Base-by-base conservation (phyloP, 1,140 invertebrate species). In the Stegodyphus dumicola region DNA sequence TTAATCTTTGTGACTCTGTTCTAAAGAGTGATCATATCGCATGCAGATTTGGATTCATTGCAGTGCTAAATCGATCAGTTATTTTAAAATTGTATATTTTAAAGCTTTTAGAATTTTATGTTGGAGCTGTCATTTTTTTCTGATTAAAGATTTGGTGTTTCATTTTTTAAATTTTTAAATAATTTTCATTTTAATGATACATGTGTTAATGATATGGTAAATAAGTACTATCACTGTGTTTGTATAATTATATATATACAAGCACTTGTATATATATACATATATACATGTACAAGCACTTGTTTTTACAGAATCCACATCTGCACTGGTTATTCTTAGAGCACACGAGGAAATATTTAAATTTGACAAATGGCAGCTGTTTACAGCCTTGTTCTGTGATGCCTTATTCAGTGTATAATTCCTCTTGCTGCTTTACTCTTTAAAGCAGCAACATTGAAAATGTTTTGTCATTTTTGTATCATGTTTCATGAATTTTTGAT, bases 301-400 rank as follows among this genome's bases (percentile, higher is more conserved):
- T 71, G 7, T 33, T 74, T 15, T 51, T 54, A 1, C 65, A 13
- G n/a, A 67, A 67, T 60, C 15, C 56, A 15, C 15, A 60, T 15
- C 15, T 60, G 56, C 56, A 33, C 33, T 33, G 33, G 33, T 33
- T 33, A 33, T 33, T 33, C 33, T 33, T 33, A 3, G 33, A 33
- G 33, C 33, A 33, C 3, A 33, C 56, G 4, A 1, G 2, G 56
- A 1, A 11, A 1, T 15, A 60, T 49, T 6, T 74, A 18, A 18
- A 77, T 18, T 77, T 7, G 75, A 77, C 75, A 33, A 53, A 64
- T 65, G 75, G 75, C 75, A 77, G 52, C 75, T 77, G 52, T 77
- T 77, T 79, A 69, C 60, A 69, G 81, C 81, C 81, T 85, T 85
- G 71, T 74, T 69, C 81, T 85, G 81, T 85, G 81, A 85, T 85